Percentiles rank a stretch among this genome's conserved stretches.
Conservation (phyloP, 2,888 invertebrate genomes). For the Hypolimnas misippus region DNA sequence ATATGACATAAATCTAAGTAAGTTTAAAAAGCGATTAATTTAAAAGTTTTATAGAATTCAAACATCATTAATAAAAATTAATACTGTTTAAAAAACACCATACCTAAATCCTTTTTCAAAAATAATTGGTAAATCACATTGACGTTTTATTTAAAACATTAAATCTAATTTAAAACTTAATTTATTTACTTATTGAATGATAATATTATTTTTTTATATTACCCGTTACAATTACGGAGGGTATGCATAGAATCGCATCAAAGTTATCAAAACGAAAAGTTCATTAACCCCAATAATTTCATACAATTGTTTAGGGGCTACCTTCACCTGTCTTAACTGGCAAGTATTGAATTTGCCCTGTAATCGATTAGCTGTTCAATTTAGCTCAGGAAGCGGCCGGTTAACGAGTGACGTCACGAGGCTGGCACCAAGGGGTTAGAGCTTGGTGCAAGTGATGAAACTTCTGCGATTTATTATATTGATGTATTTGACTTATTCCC, state of each 20-base stretch:
- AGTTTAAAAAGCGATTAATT: no score
- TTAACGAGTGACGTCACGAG: slow-evolving; percentile 59
- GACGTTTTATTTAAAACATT: no score
- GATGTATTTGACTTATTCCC: no score
- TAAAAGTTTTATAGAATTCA: no score
- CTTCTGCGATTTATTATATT: not conserved
- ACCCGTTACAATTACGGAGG: not conserved
- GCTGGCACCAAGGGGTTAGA: slow-evolving; percentile 43
- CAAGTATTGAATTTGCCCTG: slow-evolving; percentile 47
- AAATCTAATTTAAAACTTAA: no score
- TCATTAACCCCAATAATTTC: slow-evolving; percentile 24
- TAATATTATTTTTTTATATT: not conserved
- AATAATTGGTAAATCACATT: no score
- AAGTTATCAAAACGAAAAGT: slow-evolving; percentile 5
- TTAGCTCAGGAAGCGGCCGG: slow-evolving; percentile 58
- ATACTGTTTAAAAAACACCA: no score
- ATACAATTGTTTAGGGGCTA: slow-evolving; percentile 28
- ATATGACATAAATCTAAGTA: no score
- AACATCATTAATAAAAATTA: no score
- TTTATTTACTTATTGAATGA: no score
- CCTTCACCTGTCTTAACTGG: slow-evolving; percentile 31
- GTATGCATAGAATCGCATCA: not conserved
- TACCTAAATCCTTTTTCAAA: no score
- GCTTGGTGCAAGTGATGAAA: slow-evolving; percentile 26
- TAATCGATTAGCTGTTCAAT: slow-evolving; percentile 51